These are phyloP conservation scores for Potamarius usumacintae DNA, from an alignment of 2,113 vertebrate species.

Conservation along the genomic window DNA sequence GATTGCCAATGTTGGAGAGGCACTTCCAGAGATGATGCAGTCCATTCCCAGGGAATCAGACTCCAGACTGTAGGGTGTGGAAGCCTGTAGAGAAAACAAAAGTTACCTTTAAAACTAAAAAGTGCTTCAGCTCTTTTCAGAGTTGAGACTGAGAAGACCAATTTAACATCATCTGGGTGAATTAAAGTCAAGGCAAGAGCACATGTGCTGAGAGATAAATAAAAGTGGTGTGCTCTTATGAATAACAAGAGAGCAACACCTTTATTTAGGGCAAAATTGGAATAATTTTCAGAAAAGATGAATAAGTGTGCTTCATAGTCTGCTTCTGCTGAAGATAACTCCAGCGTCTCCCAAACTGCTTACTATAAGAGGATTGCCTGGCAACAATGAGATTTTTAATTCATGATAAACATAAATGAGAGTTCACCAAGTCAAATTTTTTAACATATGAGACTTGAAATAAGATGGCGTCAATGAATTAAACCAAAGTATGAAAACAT, in stretches of 20 bases:
- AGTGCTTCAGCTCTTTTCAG: background rate
- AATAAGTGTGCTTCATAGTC: conserved; percentile 45
- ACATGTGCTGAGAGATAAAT: conserved; percentile 10
- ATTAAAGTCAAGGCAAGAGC: conserved; percentile 10
- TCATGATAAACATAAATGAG: conserved; percentile 76
- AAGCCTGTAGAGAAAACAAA: conserved; percentile 72
- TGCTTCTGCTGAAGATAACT: conserved; percentile 64
- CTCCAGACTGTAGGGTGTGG: conserved; percentile 91
- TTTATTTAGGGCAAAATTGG: conserved; percentile 74
- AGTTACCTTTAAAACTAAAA: conserved; percentile 12
- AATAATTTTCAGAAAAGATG: conserved; percentile 61
- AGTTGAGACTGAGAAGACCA: background rate
- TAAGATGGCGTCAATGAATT: conserved; percentile 57
- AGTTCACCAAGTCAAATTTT: conserved; percentile 68
- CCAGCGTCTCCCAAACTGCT: conserved; percentile 70
- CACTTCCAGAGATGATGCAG: conserved; percentile 94
- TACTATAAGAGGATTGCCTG: conserved; percentile 76
- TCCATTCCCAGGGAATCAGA: conserved; percentile 93
- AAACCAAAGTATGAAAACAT: conserved; percentile 12
- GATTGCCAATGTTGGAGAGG: conserved; percentile 93
- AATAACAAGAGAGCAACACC: conserved; percentile 60
- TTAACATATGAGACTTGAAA: conserved; percentile 63
- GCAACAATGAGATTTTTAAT: conserved; percentile 76
- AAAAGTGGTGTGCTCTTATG: conserved; percentile 35
- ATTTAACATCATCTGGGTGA: conserved; percentile 16